Percentiles rank a stretch among this genome's conserved stretches.
phyloP scores from a whole-genome alignment of 2,113 vertebrate genomes.

The Nycticryphes semicollaris region DNA sequence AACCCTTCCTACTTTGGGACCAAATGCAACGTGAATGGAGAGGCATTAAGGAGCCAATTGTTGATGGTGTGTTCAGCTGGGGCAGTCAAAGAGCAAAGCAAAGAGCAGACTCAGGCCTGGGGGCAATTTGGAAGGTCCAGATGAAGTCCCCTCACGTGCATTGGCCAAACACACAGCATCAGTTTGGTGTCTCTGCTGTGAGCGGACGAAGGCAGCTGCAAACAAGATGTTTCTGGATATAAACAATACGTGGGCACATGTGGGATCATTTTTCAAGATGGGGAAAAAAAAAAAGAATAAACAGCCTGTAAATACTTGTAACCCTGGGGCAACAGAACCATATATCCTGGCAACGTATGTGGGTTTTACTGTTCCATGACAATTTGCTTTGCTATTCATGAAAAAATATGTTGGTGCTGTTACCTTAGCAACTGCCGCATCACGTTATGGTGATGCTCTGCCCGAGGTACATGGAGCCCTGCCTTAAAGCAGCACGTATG shows the following conservation, averaged over 20 bases:
- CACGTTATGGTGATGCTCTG: not conserved
- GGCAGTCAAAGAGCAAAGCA: not conserved
- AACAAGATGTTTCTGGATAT: not conserved
- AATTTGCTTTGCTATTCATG: not conserved
- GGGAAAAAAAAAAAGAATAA: not conserved
- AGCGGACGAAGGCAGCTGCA: not conserved
- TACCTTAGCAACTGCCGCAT: conserved; percentile 46
- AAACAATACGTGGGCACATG: not conserved
- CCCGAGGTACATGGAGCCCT: not conserved
- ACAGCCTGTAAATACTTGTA: not conserved
- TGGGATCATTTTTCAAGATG: not conserved
- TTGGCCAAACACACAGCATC: not conserved
- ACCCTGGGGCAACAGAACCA: not conserved
- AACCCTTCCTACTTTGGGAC: not conserved
- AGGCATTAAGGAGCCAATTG: too few species aligned
- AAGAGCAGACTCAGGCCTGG: not conserved
- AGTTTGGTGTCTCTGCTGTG: not conserved
- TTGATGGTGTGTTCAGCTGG: not conserved
- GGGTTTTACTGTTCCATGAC: conserved; percentile 3
- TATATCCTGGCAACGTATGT: not conserved
- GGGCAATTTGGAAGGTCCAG: not conserved
- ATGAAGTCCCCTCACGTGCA: fast-evolving
- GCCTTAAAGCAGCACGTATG: not conserved
- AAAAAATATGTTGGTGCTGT: conserved; percentile 30
- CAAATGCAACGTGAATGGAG: fast-evolving